Base-by-base conservation (phyloP, 2,113 vertebrate genomes). In the Oenanthe oenanthe region DNA sequence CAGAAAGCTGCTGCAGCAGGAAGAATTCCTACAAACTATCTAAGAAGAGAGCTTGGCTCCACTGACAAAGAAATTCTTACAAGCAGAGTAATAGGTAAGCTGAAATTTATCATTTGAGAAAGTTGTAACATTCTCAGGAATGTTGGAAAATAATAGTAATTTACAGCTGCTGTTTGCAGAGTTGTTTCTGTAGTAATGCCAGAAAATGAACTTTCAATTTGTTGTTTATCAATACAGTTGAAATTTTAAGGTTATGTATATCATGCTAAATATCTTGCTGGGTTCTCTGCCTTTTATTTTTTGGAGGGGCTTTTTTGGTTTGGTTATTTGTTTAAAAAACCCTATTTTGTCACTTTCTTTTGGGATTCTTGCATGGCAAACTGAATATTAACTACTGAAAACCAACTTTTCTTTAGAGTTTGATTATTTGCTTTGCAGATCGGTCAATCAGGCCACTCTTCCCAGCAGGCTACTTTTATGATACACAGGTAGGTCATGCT, bases 1-100 rank as follows among this genome's bases (percentile, higher is more conserved):
- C 99, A 99, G 97, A 99, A 99, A 97, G 99, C 99, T 88, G 99
- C 99, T 38, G 99, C 99, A 85, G 99, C 99, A 32, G 99, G 99
- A 93, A 98, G 99, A 94, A 99, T 99, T 96, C 99, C 99, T 65
- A 99, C 99, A n/a, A 99, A 99, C 97, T 98, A 99, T 85, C 96
- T 99, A 56, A 98, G 99, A 89, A 98, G 99, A 96, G 99, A 99
- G 91, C 96, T 99, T 42, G 99, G 99, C 67, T 98, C 98, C 71
- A 99, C 98, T 12, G 99, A 99, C 92, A 97, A 98, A 45, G 99
- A 99, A 98, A 99, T 99, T 92, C 99, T 99, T 68, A 99, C 98
- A 76, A 99, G 99, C 97, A 98, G 99, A 97, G 96, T 99, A 80
- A 99, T 99, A 93, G 99, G 99, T 99, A 92, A 94, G 89, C 65